Evolutionary conservation across 2,113 vertebrate species (phyloP), one percentile per base, ranked within the genome.

Genomic region (Corydoras sp.): DNA sequence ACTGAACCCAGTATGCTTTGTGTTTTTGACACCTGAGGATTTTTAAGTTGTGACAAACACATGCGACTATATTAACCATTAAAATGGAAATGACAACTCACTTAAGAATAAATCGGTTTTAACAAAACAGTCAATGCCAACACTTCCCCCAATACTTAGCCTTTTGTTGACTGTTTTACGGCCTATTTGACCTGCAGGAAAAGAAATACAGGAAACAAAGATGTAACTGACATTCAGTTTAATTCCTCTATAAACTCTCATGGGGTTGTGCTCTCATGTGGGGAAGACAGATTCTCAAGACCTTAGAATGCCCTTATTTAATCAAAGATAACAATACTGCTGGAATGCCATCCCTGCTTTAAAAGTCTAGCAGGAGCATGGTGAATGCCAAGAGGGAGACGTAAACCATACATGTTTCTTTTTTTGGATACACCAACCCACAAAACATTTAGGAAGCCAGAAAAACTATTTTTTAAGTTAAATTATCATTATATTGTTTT

Each of bases 221-320:
- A 68, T 59, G 50, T 24, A 71, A 65, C 74, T 74, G 78, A 78
- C 76, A 68, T 78, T 67, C 62, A 29, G 49, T 75, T 80, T 80
- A 77, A 77, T 66, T 31, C 72, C 69, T 65, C 60, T 71, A 77
- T 76, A 76, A 81, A 76, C 51, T 48, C 66, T 62, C 15, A 32
- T 62, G 65, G 54, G 66, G 62, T 62, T 50, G 73, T 49, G 35
- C 65, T 62, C 55, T 73, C 64, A 70, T 73, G 61, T 64, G 24
- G 51, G 35, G 55, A 13, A 71, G 74, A 71, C 59, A 32, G 29
- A 72, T 81, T 81, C 77, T 79, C 77, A 79, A 65, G 72, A 79
- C 68, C 77, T 58, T 64, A 10, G 43, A 70, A 62, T 74, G 43
- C 58, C 56, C 71, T 59, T 68, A 76, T 67, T 70, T 61, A 72